A percentile compares a stretch with the other conserved stretches of the same genome.
Conservation (phyloP, 2,888 invertebrate genomes). For the Lasioglossum lativentre region DNA sequence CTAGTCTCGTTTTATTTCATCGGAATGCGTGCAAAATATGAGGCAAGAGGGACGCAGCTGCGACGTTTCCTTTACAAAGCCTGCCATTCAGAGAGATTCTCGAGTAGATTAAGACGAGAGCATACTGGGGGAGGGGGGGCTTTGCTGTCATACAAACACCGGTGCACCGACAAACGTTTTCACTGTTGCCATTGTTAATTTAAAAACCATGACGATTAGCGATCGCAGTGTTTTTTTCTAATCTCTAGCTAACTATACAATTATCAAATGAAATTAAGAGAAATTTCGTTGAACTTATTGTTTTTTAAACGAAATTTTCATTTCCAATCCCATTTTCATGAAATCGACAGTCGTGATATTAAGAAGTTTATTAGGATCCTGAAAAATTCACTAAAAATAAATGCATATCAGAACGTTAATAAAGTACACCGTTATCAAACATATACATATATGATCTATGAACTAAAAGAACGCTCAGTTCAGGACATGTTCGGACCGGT, state of each 20-base stretch:
- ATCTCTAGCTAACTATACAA: background rate
- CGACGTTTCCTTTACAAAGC: constrained; percentile 77
- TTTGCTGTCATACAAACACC: constrained; percentile 19
- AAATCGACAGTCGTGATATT: background rate
- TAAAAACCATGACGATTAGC: background rate
- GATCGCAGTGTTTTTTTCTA: background rate
- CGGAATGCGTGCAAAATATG: constrained; percentile 78
- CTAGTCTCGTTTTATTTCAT: constrained; percentile 74
- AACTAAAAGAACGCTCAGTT: background rate
- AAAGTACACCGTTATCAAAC: constrained; percentile 43
- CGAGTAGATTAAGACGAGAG: constrained; percentile 72
- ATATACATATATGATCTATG: background rate
- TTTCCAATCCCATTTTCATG: background rate
- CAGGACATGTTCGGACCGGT: background rate
- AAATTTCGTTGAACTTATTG: no score
- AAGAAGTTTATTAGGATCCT: constrained; percentile 10
- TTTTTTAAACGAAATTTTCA: no score
- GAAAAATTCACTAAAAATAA: constrained; percentile 11
- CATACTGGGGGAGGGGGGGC: constrained; percentile 34
- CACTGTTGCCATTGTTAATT: background rate
- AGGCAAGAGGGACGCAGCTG: constrained; percentile 76
- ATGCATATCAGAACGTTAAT: constrained; percentile 2
- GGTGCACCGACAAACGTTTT: constrained; percentile 13
- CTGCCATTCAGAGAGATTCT: constrained; percentile 78
- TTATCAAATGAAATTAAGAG: background rate